phyloP scores from a whole-genome alignment of 1,140 invertebrate species.

The Aphelenchoides besseyi region DNA sequence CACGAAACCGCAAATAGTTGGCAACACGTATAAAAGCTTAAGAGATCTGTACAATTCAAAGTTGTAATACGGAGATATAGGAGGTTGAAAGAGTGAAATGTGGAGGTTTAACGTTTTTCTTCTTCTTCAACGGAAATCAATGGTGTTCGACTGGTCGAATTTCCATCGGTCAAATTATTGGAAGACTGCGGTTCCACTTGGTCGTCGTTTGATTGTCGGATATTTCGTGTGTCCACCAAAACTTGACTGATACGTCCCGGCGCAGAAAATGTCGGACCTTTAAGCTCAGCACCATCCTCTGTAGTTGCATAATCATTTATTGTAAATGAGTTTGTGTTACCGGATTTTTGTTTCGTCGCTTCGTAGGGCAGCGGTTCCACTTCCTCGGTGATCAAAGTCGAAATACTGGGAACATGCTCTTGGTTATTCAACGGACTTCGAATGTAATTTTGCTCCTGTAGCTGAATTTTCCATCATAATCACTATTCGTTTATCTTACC shows the following conservation, averaged over 20 bases:
- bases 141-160: constrained; percentile 5
- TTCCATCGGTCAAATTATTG: neutral
- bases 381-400: neutral
- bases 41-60: too few species aligned
- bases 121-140: constrained; percentile 8
- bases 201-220: neutral
- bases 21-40: too few species aligned
- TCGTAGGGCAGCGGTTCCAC: neutral
- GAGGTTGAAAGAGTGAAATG: constrained; percentile 1
- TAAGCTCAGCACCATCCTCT: too few species aligned
- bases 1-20: too few species aligned
- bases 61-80: too few species aligned
- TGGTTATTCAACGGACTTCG: neutral
- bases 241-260: neutral
- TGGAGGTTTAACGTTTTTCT: neutral
- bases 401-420: too few species aligned
- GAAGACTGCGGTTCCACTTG: too few species aligned
- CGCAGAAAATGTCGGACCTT: neutral
- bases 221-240: neutral
- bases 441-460: too few species aligned
- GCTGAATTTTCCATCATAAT: too few species aligned
- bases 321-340: too few species aligned
- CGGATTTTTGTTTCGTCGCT: neutral
- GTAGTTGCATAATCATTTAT: too few species aligned
- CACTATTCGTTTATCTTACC: too few species aligned